These are phyloP conservation scores for Phymastichus coffea DNA, from an alignment of 1,140 invertebrate species.

Conservation along the genomic window DNA sequence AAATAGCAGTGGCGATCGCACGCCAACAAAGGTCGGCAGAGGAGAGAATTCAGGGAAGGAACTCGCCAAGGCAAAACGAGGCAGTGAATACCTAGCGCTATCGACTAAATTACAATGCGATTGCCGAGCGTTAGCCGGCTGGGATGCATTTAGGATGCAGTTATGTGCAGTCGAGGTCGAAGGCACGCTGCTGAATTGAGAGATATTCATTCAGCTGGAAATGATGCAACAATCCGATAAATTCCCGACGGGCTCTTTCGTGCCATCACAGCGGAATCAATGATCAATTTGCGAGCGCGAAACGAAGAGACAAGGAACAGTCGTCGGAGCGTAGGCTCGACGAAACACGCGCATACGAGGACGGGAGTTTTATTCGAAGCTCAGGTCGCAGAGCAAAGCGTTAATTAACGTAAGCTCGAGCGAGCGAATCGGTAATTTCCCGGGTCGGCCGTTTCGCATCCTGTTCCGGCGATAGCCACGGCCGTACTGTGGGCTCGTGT, in stretches of 20 bases:
- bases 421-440: constrained; percentile 18
- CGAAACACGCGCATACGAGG: too few relatives aligned
- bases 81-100: background rate
- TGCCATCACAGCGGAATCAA: too few relatives aligned
- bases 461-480: background rate
- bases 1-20: background rate
- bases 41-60: background rate
- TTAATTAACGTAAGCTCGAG: constrained; percentile 20
- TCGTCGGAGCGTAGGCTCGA: too few relatives aligned
- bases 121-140: background rate
- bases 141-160: too few relatives aligned
- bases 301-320: too few relatives aligned
- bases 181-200: too few relatives aligned
- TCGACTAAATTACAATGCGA: background rate
- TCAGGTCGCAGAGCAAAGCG: constrained; percentile 2
- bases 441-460: constrained; percentile 12
- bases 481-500: too few relatives aligned
- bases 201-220: too few relatives aligned
- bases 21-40: background rate
- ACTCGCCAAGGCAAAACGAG: background rate
- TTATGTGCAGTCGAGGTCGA: background rate
- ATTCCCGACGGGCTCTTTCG: too few relatives aligned
- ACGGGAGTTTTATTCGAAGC: too few relatives aligned
- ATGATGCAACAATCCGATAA: too few relatives aligned
- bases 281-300: too few relatives aligned